Conservation (phyloP, 2,113 vertebrate species). For the Pelodiscus sinensis region DNA sequence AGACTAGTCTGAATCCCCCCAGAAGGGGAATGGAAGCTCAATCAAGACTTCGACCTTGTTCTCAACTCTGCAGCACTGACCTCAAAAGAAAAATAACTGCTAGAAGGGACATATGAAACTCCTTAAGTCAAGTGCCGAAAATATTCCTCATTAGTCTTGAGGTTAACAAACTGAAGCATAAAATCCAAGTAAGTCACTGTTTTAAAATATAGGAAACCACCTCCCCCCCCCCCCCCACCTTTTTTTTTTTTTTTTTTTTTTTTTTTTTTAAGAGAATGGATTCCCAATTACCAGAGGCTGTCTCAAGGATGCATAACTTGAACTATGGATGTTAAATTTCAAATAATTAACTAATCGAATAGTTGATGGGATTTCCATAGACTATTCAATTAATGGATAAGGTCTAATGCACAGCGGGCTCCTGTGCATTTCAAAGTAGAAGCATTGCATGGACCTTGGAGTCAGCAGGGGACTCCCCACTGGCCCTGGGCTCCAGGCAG, state of each 20-base stretch:
- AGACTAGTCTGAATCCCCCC: constrained; percentile 40
- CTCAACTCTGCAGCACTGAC: neutral
- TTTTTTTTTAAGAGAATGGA: no score
- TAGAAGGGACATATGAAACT: neutral
- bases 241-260: no score
- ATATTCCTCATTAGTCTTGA: neutral
- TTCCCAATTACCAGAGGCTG: neutral
- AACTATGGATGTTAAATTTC: no score
- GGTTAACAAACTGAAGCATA: constrained; percentile 12
- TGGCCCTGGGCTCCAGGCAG: no score
- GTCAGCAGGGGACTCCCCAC: no score
- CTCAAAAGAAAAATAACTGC: neutral
- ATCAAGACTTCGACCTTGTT: constrained; percentile 25
- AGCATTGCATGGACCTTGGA: no score
- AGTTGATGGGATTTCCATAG: no score
- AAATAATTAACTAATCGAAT: no score
- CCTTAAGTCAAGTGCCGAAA: constrained; percentile 11
- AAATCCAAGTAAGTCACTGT: neutral
- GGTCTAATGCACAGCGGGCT: no score
- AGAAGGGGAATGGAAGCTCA: constrained; percentile 47
- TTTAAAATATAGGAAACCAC: neutral
- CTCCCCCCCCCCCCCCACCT: no score
- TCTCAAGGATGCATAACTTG: neutral
- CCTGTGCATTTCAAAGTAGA: no score
- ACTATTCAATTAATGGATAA: no score